These are phyloP conservation scores for Sus cebifrons DNA, from an alignment of 2,797 vertebrate species.

Conservation along the genomic window DNA sequence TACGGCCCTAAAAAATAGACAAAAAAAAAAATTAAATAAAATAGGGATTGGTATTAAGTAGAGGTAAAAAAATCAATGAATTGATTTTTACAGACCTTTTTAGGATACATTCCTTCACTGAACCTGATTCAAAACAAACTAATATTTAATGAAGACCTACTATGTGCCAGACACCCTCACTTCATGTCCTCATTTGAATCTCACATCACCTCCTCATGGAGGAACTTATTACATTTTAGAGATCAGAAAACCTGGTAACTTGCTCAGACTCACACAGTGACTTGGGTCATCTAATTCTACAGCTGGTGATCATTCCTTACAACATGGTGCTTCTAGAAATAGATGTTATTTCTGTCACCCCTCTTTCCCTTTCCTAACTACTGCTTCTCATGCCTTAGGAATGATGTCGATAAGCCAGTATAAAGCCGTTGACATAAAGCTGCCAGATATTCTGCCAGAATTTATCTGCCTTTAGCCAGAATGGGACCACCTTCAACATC, in stretches of 20 bases:
- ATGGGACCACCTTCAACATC: neutral
- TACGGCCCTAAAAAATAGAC: too few species aligned
- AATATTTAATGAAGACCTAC: neutral
- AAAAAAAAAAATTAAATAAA: neutral
- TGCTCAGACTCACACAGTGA: neutral
- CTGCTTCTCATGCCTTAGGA: neutral
- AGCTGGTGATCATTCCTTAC: neutral
- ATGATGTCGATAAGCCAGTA: neutral
- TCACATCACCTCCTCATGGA: neutral
- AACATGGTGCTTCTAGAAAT: neutral
- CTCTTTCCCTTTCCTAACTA: neutral
- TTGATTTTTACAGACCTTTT: constrained; percentile 30
- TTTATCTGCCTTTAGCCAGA: neutral
- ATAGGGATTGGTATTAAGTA: neutral
- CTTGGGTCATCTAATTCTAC: neutral
- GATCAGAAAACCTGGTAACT: neutral
- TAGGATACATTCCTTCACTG: neutral
- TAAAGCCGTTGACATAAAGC: constrained; percentile 4
- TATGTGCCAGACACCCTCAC: neutral
- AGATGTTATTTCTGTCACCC: neutral
- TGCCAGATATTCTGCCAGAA: neutral
- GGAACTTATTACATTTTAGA: neutral
- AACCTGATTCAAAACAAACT: neutral
- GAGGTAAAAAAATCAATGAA: neutral
- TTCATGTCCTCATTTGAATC: constrained; percentile 6